Evolutionary conservation across 2,888 invertebrate genomes (phyloP).

Genomic region (Drosophila borborema): DNA sequence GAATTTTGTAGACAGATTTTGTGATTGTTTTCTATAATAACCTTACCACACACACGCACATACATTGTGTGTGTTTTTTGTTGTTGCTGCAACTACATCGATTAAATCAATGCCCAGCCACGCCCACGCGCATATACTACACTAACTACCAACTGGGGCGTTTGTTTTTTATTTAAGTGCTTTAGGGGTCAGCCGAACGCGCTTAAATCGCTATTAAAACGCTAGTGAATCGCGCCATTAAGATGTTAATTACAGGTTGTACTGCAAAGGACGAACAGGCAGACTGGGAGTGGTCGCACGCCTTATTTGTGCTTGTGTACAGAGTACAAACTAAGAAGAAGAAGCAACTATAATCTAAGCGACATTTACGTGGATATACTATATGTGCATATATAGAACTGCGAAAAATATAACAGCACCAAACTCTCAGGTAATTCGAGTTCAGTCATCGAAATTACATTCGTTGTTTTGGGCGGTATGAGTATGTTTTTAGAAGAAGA

Average conservation of each 20-base stretch:
- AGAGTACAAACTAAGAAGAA: not conserved
- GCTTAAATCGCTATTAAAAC: conserved; percentile 57
- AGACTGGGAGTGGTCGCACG: conserved; percentile 32
- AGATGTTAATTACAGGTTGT: conserved; percentile 50
- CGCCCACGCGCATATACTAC: conserved; percentile 15
- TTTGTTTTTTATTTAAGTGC: conserved; percentile 5
- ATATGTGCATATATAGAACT: not conserved
- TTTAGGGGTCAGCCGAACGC: conserved; percentile 29
- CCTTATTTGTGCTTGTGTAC: conserved; percentile 9
- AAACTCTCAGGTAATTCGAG: not conserved
- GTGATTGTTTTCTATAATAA: conserved; percentile 28
- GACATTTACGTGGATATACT: not conserved
- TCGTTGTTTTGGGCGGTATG: not conserved
- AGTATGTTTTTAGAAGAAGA: not conserved
- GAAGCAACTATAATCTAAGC: not conserved
- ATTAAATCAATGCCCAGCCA: conserved; percentile 30
- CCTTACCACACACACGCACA: conserved; percentile 9
- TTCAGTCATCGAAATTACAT: not conserved
- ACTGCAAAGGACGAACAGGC: not conserved
- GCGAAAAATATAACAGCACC: not conserved
- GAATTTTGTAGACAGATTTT: conserved; percentile 37
- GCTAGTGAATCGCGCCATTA: conserved; percentile 59
- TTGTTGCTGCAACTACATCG: conserved; percentile 21
- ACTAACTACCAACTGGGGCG: conserved; percentile 1
- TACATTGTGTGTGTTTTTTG: conserved; percentile 11